Percentiles rank a stretch among this genome's conserved stretches.
phyloP scores from a whole-genome alignment of 2,888 invertebrate species.

The Phrixothrix hirtus region DNA sequence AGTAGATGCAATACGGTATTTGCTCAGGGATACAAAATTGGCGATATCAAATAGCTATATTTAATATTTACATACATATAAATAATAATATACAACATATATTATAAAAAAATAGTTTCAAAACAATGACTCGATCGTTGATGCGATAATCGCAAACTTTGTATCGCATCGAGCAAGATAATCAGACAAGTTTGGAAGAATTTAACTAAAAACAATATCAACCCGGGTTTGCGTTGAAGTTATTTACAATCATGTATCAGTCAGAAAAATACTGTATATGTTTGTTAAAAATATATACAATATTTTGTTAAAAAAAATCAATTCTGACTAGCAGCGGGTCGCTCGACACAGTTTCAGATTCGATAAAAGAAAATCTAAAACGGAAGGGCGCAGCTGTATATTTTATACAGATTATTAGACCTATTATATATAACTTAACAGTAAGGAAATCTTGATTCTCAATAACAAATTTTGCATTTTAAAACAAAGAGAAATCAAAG shows the following conservation, averaged over 20 bases:
- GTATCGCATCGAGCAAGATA: slow-evolving; percentile 33
- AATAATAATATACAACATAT: slow-evolving; percentile 36
- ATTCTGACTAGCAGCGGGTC: slow-evolving; percentile 52
- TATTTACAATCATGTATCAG: slow-evolving; percentile 39
- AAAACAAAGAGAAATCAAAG: slow-evolving; percentile 45
- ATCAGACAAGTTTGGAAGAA: slow-evolving; percentile 24
- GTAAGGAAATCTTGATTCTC: slow-evolving; percentile 48
- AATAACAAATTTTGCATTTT: slow-evolving; percentile 48
- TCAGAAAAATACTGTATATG: slow-evolving; percentile 55
- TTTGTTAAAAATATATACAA: slow-evolving; percentile 51
- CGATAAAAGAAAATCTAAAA: slow-evolving; percentile 45
- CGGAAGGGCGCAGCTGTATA: slow-evolving; percentile 53
- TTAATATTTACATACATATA: slow-evolving; percentile 37
- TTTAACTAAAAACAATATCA: slow-evolving; percentile 30
- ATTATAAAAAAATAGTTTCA: slow-evolving; percentile 30
- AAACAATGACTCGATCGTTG: slow-evolving; percentile 22
- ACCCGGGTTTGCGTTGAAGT: slow-evolving; percentile 26
- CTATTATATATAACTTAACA: slow-evolving; percentile 53
- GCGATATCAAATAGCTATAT: slow-evolving; percentile 35
- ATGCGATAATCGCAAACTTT: slow-evolving; percentile 32
- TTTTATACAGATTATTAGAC: slow-evolving; percentile 53
- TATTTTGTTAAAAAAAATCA: slow-evolving; percentile 46
- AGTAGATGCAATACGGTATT: slow-evolving; percentile 26
- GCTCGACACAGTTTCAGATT: slow-evolving; percentile 52
- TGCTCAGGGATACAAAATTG: slow-evolving; percentile 36